Evolutionary conservation across 2,113 vertebrate species (phyloP).

Genomic region (Ctenomys sociabilis): DNA sequence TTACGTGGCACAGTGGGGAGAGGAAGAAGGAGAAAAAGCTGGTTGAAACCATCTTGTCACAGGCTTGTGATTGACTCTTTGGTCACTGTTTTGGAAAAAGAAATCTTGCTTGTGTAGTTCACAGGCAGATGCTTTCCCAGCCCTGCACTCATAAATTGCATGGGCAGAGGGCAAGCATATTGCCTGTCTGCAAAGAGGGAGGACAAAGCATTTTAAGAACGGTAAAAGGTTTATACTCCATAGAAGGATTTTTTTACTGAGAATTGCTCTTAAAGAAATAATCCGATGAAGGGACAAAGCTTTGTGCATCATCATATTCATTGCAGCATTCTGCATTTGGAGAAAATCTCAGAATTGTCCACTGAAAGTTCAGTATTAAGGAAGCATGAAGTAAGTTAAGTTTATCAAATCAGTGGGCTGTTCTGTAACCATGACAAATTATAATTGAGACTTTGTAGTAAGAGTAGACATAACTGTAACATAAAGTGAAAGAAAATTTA

Average conservation of each 20-base stretch:
- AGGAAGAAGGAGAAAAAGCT: background rate
- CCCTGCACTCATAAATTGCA: background rate
- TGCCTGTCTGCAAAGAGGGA: background rate
- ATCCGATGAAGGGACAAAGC: background rate
- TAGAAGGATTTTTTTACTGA: conserved; percentile 23
- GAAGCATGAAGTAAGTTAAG: conserved; percentile 41
- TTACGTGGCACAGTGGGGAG: background rate
- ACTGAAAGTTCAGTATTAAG: background rate
- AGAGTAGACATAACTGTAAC: conserved; percentile 25
- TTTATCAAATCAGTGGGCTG: conserved; percentile 43
- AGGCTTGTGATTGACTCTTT: conserved; percentile 8
- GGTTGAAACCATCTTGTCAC: background rate
- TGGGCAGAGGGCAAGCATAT: background rate
- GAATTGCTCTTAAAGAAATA: conserved; percentile 59
- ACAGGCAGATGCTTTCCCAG: background rate
- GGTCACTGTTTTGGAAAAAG: conserved; percentile 16
- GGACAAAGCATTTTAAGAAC: conserved; percentile 49
- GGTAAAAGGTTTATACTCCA: conserved; percentile 50
- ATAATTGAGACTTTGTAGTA: conserved; percentile 24
- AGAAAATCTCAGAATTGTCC: conserved; percentile 55
- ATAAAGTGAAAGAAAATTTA: conserved; percentile 49
- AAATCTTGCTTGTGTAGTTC: conserved; percentile 14
- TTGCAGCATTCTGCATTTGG: background rate
- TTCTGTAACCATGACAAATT: conserved; percentile 37
- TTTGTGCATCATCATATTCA: conserved; percentile 6